These are phyloP conservation scores for Cyrtorhinus lividipennis DNA, from an alignment of 1,140 invertebrate genomes.

Conservation along the genomic window DNA sequence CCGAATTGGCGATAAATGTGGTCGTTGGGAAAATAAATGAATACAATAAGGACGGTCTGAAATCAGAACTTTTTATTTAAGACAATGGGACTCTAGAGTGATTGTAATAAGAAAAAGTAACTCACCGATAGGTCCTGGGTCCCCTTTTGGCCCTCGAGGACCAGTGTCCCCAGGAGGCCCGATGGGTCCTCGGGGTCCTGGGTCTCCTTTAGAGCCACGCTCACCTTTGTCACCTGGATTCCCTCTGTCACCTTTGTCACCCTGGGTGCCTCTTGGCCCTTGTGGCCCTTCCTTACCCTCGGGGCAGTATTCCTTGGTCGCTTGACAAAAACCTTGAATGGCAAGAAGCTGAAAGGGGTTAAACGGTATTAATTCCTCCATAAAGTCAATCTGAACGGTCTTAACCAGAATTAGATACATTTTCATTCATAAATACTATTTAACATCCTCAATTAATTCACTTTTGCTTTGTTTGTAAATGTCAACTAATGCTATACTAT, in stretches of 20 bases:
- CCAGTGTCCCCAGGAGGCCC: conserved; percentile 44
- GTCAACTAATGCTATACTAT: too few relatives aligned
- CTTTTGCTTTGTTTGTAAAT: too few relatives aligned
- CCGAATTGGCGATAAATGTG: too few relatives aligned
- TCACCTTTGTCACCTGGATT: conserved; percentile 38
- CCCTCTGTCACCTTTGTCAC: conserved; percentile 33
- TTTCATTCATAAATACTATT: background rate
- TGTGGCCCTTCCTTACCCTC: conserved; percentile 48
- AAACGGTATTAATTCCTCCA: background rate
- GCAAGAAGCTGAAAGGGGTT: conserved; percentile 45
- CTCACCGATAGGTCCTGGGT: conserved; percentile 42
- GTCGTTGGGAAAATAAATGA: too few relatives aligned
- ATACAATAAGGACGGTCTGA: too few relatives aligned
- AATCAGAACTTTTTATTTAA: too few relatives aligned
- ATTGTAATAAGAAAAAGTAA: too few relatives aligned
- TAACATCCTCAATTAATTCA: conserved; percentile 10
- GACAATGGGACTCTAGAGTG: too few relatives aligned
- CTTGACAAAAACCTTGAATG: conserved; percentile 57
- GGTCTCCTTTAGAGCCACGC: conserved; percentile 32
- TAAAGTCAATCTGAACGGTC: conserved; percentile 10
- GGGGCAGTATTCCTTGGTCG: conserved; percentile 67
- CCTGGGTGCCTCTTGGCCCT: conserved; percentile 44
- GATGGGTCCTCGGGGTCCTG: conserved; percentile 37
- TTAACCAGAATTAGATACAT: background rate
- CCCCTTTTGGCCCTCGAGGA: conserved; percentile 38